Conservation (phyloP, 2,888 invertebrate genomes). For the Drosophila barbarae region DNA sequence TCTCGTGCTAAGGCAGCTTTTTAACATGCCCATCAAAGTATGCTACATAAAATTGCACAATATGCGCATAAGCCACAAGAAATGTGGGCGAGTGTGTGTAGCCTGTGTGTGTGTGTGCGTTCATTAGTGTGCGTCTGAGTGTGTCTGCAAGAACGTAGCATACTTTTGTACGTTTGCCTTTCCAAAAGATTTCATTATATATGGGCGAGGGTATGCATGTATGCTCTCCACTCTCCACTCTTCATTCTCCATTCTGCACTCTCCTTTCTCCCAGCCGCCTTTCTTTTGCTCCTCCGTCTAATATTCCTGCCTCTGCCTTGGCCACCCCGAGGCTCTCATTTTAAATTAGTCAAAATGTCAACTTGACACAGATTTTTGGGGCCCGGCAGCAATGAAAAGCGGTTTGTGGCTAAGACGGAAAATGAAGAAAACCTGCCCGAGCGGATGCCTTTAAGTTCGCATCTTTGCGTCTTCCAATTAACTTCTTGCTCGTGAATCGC, state of each 20-base stretch:
- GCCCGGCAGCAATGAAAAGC: slow-evolving; percentile 35
- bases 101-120: slow-evolving; percentile 12
- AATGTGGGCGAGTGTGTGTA: slow-evolving; percentile 20
- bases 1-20: slow-evolving; percentile 46
- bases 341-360: slow-evolving; percentile 71
- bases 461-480: slow-evolving; percentile 37
- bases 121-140: slow-evolving; percentile 33
- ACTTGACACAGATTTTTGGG: slow-evolving; percentile 63
- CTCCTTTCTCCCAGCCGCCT: slow-evolving; percentile 1
- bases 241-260: background rate
- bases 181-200: slow-evolving; percentile 49
- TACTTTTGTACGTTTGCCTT: slow-evolving; percentile 48
- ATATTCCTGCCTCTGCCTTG: slow-evolving; percentile 17
- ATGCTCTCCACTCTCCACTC: slow-evolving; percentile 2
- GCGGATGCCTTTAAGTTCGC: slow-evolving; percentile 29
- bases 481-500: slow-evolving; percentile 24
- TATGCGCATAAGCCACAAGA: slow-evolving; percentile 53
- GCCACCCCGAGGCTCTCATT: slow-evolving; percentile 39
- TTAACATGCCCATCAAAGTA: slow-evolving; percentile 56
- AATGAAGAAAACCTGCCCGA: slow-evolving; percentile 15
- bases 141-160: slow-evolving; percentile 50
- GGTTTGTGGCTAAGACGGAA: slow-evolving; percentile 35
- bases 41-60: slow-evolving; percentile 71
- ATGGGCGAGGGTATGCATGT: slow-evolving; percentile 19
- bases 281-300: slow-evolving; percentile 1